These are phyloP conservation scores for Copsychus sechellarum DNA, from an alignment of 2,113 vertebrate species.

Conservation along the genomic window DNA sequence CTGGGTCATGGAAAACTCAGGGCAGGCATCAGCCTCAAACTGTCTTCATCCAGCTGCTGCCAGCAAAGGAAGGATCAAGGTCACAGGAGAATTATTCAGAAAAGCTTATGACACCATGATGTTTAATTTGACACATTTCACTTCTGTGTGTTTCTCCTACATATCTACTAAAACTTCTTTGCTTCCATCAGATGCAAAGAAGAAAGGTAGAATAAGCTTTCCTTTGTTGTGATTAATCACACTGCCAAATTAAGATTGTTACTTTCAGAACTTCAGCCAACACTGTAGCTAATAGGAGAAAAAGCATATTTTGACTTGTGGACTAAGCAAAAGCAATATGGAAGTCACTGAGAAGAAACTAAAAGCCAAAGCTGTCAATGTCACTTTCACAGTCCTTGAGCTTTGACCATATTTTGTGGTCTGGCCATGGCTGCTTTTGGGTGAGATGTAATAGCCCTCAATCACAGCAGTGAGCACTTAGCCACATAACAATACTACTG, in stretches of 20 bases:
- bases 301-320: not conserved
- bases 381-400: slow-evolving; percentile 12
- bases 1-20: not conserved
- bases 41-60: not conserved
- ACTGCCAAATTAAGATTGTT: not conserved
- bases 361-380: slow-evolving; percentile 35
- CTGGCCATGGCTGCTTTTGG: slow-evolving; percentile 34
- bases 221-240: not conserved
- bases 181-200: not conserved
- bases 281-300: accelerated
- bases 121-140: not conserved
- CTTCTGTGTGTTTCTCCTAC: not conserved
- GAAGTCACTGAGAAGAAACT: slow-evolving; percentile 3
- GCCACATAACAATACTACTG: not conserved
- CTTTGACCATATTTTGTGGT: slow-evolving; percentile 23
- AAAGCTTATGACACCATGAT: not conserved
- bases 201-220: not conserved
- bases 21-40: not conserved
- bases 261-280: not conserved
- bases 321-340: not conserved
- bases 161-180: not conserved
- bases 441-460: slow-evolving; percentile 18
- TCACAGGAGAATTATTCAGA: not conserved
- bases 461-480: not conserved
- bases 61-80: not conserved